Evolutionary conservation across 2,888 invertebrate genomes (phyloP).

Genomic region (Caenorhabditis zanzibari): DNA sequence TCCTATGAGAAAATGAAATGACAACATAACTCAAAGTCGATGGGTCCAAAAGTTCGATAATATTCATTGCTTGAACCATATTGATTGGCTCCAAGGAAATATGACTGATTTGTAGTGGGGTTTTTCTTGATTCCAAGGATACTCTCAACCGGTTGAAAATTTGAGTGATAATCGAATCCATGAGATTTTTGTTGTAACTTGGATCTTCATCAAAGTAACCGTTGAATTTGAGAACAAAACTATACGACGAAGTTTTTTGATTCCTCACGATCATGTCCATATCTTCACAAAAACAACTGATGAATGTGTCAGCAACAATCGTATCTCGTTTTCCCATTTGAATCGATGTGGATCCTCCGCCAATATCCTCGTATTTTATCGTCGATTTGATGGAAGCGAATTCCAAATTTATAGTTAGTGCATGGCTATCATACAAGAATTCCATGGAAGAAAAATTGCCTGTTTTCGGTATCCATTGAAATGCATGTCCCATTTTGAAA

Average conservation of each 20-base stretch:
- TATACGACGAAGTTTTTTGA: neutral
- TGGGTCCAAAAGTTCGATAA: neutral
- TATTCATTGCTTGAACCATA: neutral
- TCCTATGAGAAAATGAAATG: neutral
- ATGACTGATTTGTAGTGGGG: neutral
- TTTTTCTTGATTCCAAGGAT: neutral
- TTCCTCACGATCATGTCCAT: neutral
- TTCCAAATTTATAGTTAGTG: neutral
- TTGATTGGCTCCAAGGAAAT: neutral
- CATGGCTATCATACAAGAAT: neutral
- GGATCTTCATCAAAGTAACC: neutral
- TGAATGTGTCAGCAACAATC: neutral
- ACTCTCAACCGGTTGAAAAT: neutral
- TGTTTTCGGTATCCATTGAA: neutral
- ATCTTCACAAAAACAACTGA: neutral
- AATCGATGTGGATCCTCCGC: neutral
- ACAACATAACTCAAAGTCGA: neutral
- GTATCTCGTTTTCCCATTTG: neutral
- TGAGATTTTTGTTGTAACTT: neutral
- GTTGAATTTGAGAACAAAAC: neutral
- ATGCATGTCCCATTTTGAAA: neutral
- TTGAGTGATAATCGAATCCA: neutral
- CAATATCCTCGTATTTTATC: neutral
- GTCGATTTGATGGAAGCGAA: neutral
- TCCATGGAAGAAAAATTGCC: neutral